Percentiles rank a stretch among this genome's conserved stretches.
These are phyloP conservation scores for Phyllostomus hastatus DNA, from an alignment of 2,113 vertebrate genomes.

Conservation along the genomic window DNA sequence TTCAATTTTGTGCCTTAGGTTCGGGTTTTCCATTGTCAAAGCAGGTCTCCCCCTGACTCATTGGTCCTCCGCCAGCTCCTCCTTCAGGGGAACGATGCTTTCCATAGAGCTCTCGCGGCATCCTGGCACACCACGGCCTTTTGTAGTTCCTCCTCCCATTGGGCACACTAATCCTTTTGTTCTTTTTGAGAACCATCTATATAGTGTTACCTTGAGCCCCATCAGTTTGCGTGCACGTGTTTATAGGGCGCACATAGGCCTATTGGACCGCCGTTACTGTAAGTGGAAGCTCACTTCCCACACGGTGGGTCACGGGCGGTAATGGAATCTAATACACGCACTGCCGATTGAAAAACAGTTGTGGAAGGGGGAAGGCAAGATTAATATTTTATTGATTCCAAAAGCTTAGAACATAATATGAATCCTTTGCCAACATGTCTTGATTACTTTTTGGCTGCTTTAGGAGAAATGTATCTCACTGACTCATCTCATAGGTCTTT, in stretches of 20 bases:
- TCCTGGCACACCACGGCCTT: background rate
- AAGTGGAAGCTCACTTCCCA: background rate
- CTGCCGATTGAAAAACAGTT: slow-evolving; percentile 70
- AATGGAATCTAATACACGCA: background rate
- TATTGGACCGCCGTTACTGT: rapidly evolving
- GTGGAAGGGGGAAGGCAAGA: slow-evolving; percentile 62
- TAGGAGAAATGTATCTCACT: background rate
- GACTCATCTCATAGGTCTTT: background rate
- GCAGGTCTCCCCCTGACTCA: background rate
- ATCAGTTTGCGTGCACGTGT: rapidly evolving
- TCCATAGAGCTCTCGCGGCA: rapidly evolving
- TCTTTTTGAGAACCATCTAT: background rate
- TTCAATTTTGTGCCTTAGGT: background rate
- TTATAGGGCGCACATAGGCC: rapidly evolving
- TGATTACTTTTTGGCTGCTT: slow-evolving; percentile 70
- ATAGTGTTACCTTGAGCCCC: background rate
- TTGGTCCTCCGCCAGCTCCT: background rate
- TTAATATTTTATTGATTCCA: slow-evolving; percentile 69
- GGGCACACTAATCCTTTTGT: background rate
- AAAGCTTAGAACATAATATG: slow-evolving; percentile 38
- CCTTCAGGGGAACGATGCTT: background rate
- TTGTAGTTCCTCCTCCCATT: background rate
- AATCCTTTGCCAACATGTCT: slow-evolving; percentile 73
- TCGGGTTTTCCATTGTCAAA: background rate
- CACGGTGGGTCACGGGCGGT: rapidly evolving